Base-by-base conservation (phyloP, 2,888 invertebrate genomes). In the Drosophila nr. medialis region DNA sequence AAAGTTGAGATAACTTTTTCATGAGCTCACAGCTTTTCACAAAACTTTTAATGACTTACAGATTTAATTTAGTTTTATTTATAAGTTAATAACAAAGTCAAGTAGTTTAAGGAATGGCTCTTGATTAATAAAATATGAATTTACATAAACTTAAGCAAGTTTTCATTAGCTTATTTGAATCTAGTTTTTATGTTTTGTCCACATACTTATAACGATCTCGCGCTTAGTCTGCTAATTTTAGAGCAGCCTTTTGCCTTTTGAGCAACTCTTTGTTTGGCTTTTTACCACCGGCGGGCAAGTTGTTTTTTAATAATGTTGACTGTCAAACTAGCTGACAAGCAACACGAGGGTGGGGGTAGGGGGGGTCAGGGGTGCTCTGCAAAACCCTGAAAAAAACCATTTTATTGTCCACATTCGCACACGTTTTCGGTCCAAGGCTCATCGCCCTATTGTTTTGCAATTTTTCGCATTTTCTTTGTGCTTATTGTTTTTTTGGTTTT, bases 401-500 rank as follows among this genome's bases (percentile, higher is more conserved):
- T 68, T 64, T 55, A 69, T 80, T 83, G 77, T 80, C 27, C 64
- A 61, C 62, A 62, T 56, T 71, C 21, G 64, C 64, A 51, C 61
- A 64, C 48, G 56, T 71, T 61, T 53, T 45, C 38, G 50, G 65
- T 72, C 68, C 80, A 81, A 84, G 80, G 85, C 69, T 68, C 51
- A 61, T 53, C 59, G 56, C 51, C 29, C 66, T 60, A 87, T 84
- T 84, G 88, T 87, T 79, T 81, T 78, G 66, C 64, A 71, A 81
- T 78, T 86, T 83, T 29, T 56, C 64, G 63, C 54, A 63, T 56
- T 65, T 40, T 48, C 36, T 64, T 64, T 56, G 38, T 51, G 21
- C 15, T 6, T 24, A 24, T 45, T 45, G 24, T 30, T 62, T 63
- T 58, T 61, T 34, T 30, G 8, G 34, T 15, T 48, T 49, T 38